A percentile compares a stretch with the other conserved stretches of the same genome.
Evolutionary conservation across 2,113 vertebrate genomes (phyloP).

Genomic region (Cisticola juncidis): DNA sequence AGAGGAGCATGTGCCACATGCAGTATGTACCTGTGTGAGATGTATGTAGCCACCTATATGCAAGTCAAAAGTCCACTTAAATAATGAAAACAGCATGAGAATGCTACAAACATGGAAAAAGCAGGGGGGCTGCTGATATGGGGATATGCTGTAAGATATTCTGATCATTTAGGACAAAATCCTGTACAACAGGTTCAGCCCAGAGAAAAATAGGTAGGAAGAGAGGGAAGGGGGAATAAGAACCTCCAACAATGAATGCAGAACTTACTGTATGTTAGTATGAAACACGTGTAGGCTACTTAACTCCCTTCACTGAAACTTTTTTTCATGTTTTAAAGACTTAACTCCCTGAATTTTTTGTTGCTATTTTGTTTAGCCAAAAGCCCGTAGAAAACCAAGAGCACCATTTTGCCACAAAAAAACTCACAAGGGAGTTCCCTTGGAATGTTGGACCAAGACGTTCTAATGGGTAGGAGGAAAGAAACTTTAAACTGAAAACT

Average conservation of each 20-base stretch:
- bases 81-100: not conserved
- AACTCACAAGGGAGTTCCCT: fast-evolving
- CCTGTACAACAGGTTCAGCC: fast-evolving
- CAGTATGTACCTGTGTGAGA: not conserved
- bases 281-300: not conserved
- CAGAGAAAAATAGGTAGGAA: not conserved
- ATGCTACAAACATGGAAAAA: not conserved
- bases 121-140: not conserved
- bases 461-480: not conserved
- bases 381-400: not conserved
- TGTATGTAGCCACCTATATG: not conserved
- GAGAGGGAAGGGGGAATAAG: not conserved
- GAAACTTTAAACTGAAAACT: not conserved
- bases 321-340: not conserved
- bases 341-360: not conserved
- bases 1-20: fast-evolving
- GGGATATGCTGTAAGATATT: not conserved
- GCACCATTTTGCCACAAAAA: not conserved
- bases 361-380: not conserved
- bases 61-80: not conserved
- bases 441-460: not conserved
- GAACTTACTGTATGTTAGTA: not conserved
- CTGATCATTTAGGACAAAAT: not conserved
- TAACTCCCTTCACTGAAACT: not conserved
- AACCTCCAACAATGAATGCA: not conserved